A percentile compares a stretch with the other conserved stretches of the same genome.
Conservation (phyloP, 2,888 invertebrate genomes). For the Stomorhina lunata region DNA sequence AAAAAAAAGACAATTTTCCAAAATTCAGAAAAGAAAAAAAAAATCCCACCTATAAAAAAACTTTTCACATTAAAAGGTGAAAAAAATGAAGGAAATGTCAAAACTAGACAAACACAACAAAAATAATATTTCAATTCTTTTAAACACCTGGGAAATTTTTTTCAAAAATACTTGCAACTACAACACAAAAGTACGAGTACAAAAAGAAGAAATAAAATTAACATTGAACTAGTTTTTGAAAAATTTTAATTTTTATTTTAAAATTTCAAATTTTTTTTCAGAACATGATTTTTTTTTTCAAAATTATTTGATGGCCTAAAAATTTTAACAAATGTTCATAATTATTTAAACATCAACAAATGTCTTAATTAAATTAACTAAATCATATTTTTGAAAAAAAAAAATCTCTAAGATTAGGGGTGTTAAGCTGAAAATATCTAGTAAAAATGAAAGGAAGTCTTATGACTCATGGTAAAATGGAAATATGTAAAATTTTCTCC, state of each 20-base stretch:
- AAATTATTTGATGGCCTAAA: too few relatives aligned
- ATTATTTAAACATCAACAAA: too few relatives aligned
- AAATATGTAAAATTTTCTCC: neutral
- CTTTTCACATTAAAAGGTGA: neutral
- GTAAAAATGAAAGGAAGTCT: neutral
- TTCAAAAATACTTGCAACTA: neutral
- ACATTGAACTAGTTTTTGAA: conserved; percentile 62
- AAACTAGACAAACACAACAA: neutral
- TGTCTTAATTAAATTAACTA: too few relatives aligned
- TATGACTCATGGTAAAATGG: neutral
- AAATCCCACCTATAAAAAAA: neutral
- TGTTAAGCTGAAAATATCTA: too few relatives aligned
- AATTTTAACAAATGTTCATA: too few relatives aligned
- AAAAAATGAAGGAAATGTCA: conserved; percentile 24
- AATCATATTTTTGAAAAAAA: too few relatives aligned
- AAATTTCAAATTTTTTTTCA: neutral
- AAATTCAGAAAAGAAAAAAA: conserved; percentile 22
- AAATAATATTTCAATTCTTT: conserved; percentile 38
- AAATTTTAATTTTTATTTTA: conserved; percentile 30
- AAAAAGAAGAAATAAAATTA: neutral
- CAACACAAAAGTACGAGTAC: neutral
- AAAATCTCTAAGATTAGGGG: too few relatives aligned
- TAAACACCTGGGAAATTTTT: conserved; percentile 38
- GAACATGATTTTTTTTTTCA: neutral
- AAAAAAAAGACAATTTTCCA: conserved; percentile 39